Evolutionary conservation across 2,888 invertebrate genomes (phyloP).

Genomic region (Harmothoe impar): DNA sequence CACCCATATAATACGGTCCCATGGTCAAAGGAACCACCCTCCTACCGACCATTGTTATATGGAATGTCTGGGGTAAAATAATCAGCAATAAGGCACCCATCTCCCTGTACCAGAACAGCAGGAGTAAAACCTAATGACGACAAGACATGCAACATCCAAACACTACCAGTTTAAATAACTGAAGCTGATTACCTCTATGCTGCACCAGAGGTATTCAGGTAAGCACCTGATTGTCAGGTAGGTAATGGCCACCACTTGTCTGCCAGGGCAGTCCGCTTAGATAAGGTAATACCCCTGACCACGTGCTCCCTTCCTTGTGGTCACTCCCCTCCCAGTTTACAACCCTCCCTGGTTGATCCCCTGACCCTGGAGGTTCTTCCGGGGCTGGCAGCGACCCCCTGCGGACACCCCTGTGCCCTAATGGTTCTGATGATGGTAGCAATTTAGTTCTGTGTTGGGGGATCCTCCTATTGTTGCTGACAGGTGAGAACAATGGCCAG

Average conservation of each 20-base stretch:
- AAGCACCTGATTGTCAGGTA: background rate
- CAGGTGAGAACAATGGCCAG: slow-evolving; percentile 12
- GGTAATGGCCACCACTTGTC: slow-evolving; percentile 20
- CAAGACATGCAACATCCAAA: slow-evolving; percentile 28
- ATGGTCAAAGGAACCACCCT: background rate
- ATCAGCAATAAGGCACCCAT: background rate
- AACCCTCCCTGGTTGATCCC: slow-evolving; percentile 14
- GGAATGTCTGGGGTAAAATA: slow-evolving; percentile 10
- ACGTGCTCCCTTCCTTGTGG: background rate
- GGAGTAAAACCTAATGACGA: background rate
- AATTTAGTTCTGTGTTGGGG: background rate
- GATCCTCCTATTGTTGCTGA: slow-evolving; percentile 44
- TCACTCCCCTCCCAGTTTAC: background rate
- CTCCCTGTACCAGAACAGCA: too few relatives aligned
- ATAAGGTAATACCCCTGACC: slow-evolving; percentile 34
- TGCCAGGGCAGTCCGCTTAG: background rate
- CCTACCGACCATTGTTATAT: background rate
- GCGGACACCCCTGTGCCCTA: background rate
- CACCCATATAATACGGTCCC: background rate
- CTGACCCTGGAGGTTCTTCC: background rate
- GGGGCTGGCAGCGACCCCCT: background rate
- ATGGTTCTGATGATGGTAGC: slow-evolving; percentile 30
- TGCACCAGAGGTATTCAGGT: slow-evolving; percentile 3
- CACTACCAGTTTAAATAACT: background rate
- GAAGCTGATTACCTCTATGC: background rate